A percentile compares a stretch with the other conserved stretches of the same genome.
These are phyloP conservation scores for Cephus cinctus DNA, from an alignment of 1,140 invertebrate genomes.

Conservation along the genomic window DNA sequence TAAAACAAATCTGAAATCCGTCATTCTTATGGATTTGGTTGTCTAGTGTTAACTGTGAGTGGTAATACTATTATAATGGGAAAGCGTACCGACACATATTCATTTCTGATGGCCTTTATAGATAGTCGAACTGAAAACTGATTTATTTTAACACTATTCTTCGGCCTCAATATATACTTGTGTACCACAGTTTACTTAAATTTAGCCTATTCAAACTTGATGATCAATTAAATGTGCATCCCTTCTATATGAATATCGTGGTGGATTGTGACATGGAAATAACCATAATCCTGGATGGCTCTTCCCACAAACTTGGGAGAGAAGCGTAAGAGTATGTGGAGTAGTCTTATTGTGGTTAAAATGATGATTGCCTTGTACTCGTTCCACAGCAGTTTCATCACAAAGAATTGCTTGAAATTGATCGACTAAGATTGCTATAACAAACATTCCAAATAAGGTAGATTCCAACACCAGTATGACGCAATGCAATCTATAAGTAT, in stretches of 20 bases:
- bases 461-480: slow-evolving; percentile 83
- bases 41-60: too few species aligned
- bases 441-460: slow-evolving; percentile 85
- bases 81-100: too few species aligned
- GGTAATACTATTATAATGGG: too few species aligned
- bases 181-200: too few species aligned
- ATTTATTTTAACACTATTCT: too few species aligned
- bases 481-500: slow-evolving; percentile 74
- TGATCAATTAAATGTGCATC: slow-evolving; percentile 62
- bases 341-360: slow-evolving; percentile 59
- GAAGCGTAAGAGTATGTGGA: slow-evolving; percentile 64
- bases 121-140: too few species aligned
- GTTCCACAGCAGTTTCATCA: slow-evolving; percentile 82
- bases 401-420: slow-evolving; percentile 82
- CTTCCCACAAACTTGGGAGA: slow-evolving; percentile 80
- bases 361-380: slow-evolving; percentile 69
- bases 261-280: slow-evolving; percentile 62
- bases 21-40: too few species aligned
- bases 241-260: slow-evolving; percentile 56
- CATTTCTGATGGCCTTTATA: too few species aligned
- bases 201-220: slow-evolving; percentile 54
- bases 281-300: slow-evolving; percentile 69
- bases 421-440: slow-evolving; percentile 85
- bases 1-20: too few species aligned
- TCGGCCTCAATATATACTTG: too few species aligned